These are phyloP conservation scores for Varanus komodoensis DNA, from an alignment of 2,113 vertebrate species.

Conservation along the genomic window DNA sequence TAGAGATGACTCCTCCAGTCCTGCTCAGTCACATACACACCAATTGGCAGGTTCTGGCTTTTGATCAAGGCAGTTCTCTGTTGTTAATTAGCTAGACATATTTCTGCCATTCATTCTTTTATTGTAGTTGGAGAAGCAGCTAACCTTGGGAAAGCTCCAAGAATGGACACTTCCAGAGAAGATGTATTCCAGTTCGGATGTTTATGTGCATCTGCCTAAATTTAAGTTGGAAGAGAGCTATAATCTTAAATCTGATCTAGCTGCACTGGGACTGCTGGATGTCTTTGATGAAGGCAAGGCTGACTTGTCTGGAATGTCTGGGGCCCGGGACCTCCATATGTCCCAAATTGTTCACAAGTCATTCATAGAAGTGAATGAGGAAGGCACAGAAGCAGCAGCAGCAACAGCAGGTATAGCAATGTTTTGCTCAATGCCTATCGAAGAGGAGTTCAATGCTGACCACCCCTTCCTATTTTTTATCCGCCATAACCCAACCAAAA, in stretches of 20 bases:
- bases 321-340: conserved; percentile 80
- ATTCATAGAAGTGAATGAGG: conserved; percentile 94
- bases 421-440: conserved; percentile 67
- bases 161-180: conserved; percentile 85
- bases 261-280: conserved; percentile 82
- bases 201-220: conserved; percentile 83
- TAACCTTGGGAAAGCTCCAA: conserved; percentile 83
- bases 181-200: conserved; percentile 73
- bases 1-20: not conserved
- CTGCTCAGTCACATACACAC: not conserved
- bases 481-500: conserved; percentile 82
- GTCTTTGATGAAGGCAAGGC: conserved; percentile 81
- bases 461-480: conserved; percentile 95
- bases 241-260: conserved; percentile 78
- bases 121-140: conserved; percentile 85
- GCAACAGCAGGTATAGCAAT: conserved; percentile 83
- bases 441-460: conserved; percentile 84
- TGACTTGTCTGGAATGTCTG: conserved; percentile 90
- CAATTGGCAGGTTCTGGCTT: not conserved
- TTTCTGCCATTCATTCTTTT: not conserved
- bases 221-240: conserved; percentile 91
- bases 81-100: not conserved
- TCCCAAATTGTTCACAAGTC: conserved; percentile 90
- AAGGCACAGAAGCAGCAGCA: conserved; percentile 91
- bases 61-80: not conserved